phyloP scores from a whole-genome alignment of 2,797 vertebrate species.

The Leucoraja ocellata region DNA sequence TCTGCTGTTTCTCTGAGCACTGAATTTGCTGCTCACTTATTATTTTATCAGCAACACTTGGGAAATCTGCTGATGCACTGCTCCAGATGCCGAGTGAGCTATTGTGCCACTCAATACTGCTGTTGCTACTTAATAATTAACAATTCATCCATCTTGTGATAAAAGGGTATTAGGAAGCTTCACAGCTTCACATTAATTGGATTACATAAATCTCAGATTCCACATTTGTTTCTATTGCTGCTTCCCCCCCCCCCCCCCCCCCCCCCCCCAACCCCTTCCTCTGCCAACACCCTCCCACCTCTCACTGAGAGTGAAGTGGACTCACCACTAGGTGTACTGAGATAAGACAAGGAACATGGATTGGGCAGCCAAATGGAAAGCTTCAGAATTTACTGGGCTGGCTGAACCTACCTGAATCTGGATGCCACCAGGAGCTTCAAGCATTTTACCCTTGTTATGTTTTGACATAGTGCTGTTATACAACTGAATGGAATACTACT shows the following conservation, averaged over 20 bases:
- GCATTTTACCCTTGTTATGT: no score
- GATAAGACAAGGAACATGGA: not conserved
- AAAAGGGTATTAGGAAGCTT: not conserved
- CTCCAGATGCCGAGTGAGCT: slow-evolving; percentile 1
- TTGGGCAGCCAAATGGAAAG: not conserved
- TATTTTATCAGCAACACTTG: not conserved
- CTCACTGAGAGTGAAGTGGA: not conserved
- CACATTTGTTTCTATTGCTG: not conserved
- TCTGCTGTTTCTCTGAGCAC: slow-evolving; percentile 11
- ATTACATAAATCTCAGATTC: not conserved
- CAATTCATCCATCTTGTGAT: not conserved
- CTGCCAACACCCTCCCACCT: no score
- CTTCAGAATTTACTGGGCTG: not conserved
- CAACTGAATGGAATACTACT: no score
- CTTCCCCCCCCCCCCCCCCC: no score
- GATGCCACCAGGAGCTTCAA: no score
- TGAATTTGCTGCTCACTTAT: not conserved
- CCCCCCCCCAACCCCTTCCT: no score
- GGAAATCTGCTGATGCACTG: slow-evolving; percentile 8
- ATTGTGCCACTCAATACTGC: not conserved
- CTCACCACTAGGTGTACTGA: not conserved
- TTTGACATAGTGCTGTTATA: no score
- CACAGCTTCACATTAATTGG: not conserved
- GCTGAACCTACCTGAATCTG: no score
- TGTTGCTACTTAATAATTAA: slow-evolving; percentile 17